Evolutionary conservation across 2,797 vertebrate genomes (phyloP).

Genomic region (Neosilurus hyrtlii): DNA sequence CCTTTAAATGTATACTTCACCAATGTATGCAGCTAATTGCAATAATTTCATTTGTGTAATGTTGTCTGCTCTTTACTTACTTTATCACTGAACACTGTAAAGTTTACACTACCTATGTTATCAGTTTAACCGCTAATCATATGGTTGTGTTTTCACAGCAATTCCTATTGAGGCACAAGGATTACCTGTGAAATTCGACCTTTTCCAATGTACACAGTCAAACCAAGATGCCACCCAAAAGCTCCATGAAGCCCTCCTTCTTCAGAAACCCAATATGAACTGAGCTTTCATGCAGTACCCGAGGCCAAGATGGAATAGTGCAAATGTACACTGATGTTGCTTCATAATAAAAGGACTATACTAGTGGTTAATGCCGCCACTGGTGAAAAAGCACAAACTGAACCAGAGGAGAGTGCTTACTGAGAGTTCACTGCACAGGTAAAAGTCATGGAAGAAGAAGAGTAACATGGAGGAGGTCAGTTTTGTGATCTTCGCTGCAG

Average conservation of each 20-base stretch:
- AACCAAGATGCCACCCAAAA: slow-evolving; percentile 40
- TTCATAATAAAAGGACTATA: slow-evolving; percentile 31
- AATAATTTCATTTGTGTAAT: not conserved
- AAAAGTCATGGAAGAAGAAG: slow-evolving; percentile 15
- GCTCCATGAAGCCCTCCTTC: slow-evolving; percentile 19
- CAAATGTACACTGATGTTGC: slow-evolving; percentile 10
- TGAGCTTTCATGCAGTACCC: slow-evolving; percentile 4
- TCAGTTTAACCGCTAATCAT: not conserved
- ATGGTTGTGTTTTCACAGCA: slow-evolving; percentile 2
- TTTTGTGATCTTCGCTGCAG: slow-evolving; percentile 30
- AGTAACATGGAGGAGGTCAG: slow-evolving; percentile 11
- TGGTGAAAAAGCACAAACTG: slow-evolving; percentile 36
- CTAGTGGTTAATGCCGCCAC: slow-evolving; percentile 28
- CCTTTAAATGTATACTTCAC: not conserved
- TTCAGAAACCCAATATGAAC: slow-evolving; percentile 21
- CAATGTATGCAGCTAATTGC: not conserved
- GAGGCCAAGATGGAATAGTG: slow-evolving; percentile 6
- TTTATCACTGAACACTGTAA: not conserved
- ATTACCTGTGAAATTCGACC: slow-evolving; percentile 35
- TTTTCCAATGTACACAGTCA: slow-evolving; percentile 40
- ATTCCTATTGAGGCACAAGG: slow-evolving; percentile 29
- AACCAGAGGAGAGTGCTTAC: not conserved
- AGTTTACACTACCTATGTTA: not conserved
- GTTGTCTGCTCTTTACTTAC: not conserved
- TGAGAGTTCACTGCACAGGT: slow-evolving; percentile 26